Base-by-base conservation (phyloP, 2,888 invertebrate genomes). In the Formica aserva region DNA sequence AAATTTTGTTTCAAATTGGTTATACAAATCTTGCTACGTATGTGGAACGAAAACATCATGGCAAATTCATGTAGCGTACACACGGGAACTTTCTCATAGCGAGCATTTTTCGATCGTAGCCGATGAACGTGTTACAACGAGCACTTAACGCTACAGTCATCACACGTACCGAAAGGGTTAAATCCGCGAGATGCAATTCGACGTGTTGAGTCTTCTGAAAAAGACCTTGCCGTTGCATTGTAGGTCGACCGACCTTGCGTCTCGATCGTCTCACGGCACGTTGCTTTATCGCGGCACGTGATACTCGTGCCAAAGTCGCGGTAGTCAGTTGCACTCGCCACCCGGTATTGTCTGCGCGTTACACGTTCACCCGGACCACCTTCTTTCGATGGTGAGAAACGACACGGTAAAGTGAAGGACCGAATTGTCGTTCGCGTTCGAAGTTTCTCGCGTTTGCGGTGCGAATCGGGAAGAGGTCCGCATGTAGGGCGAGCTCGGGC, bases 211-310 rank as follows among this genome's bases (percentile, higher is more conserved):
- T 72, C 78, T 45, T 18, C 74, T 60, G 32, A 72, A 80, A 80
- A 52, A 72, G 74, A 72, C 45, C 22, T 32, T 69, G 29, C 41
- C 45, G 32, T 41, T 29, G 38, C 77, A 57, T 72, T 78, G 78
- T 71, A 60, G 74, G 72, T 80, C 74, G 78, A 80, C 38, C 45
- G 63, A 85, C 83, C 85, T 82, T 85, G 86, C 90, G 90, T 85
- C 74, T 67, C 83, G 74, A 75, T 45, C 74, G 69, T 52, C 52
- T 52, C n/a, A n/a, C 52, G 82, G 77, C 90, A 90, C 89, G 86
- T 87, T 83, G 84, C 80, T 84, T 87, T 86, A 89, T 87, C 89
- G 87, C 45, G 60, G 89, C 88, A 90, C 89, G 89, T 90, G 90
- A 90, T 82, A 45, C 57, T 81, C 66, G 87, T 90, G 89, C 87